Conservation (phyloP, 2,113 vertebrate species). For the Parus major region DNA sequence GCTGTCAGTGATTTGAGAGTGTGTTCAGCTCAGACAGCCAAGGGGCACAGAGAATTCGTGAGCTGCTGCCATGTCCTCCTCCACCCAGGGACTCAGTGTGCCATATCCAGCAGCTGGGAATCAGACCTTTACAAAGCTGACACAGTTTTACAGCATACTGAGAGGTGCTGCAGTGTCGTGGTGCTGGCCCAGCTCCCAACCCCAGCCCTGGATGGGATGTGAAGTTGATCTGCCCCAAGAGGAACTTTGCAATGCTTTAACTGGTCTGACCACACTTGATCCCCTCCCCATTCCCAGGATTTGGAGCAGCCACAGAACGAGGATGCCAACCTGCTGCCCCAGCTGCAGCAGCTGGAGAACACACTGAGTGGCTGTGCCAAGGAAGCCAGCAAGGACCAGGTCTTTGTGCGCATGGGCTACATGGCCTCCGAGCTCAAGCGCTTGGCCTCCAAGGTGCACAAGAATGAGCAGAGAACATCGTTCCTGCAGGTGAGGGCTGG, state of each 20-base stretch:
- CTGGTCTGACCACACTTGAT: accelerated
- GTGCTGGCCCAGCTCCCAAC: background rate
- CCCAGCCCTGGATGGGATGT: background rate
- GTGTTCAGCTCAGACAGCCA: background rate
- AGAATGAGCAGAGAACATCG: conserved; percentile 92
- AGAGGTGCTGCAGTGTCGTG: background rate
- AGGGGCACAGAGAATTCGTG: background rate
- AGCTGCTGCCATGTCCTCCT: background rate
- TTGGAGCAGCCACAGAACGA: conserved; percentile 75
- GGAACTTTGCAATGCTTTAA: background rate
- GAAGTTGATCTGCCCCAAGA: background rate
- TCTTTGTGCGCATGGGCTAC: conserved; percentile 90
- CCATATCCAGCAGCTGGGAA: background rate
- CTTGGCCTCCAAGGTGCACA: conserved; percentile 94
- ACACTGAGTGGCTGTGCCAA: conserved; percentile 91
- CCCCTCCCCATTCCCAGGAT: conserved; percentile 25
- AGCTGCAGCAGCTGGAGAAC: conserved; percentile 91
- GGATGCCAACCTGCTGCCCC: conserved; percentile 86
- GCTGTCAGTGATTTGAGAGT: accelerated
- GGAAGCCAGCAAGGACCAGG: conserved; percentile 92
- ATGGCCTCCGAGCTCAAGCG: conserved; percentile 98
- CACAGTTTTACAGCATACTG: accelerated
- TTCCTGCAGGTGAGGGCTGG: conserved; percentile 84
- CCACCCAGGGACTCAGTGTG: accelerated
- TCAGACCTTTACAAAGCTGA: background rate